Base-by-base conservation (phyloP, 2,113 vertebrate genomes). In the Embiotoca jacksoni region DNA sequence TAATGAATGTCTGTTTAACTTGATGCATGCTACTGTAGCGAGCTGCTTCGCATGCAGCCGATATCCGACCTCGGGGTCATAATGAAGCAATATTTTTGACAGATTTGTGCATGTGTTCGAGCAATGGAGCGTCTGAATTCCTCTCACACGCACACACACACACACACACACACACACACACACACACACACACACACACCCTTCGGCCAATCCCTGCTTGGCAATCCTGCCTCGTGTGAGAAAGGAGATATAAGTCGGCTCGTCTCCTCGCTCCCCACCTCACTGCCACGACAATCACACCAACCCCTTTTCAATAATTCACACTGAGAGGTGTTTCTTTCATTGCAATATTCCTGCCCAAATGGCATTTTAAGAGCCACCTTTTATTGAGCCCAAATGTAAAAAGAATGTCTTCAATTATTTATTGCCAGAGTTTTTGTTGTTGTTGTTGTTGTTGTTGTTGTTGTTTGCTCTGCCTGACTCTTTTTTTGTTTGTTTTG, bases 371-470 rank as follows among this genome's bases (percentile, higher is more conserved):
- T 87, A 83, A 73, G 70, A 85, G 80, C 63, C 50, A 60, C 73
- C 82, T 83, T 72, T 84, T 23, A 82, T 78, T 37, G 72, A 69
- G 69, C 33, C 31, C 14, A 4, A 53, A 72, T 14, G 14, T 16
- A 1, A 83, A 90, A 87, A 84, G 68, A 70, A 78, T 13, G 63
- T 72, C 14, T 68, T 93, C 6, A 91, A 90, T 91, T 84, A 91
- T 92, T 89, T 41, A 92, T 76, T n/a, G 31, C 5, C 35, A 56
- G 63, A 71, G 57, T 62, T 87, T 84, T 88, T 78, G n/a, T n/a
- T n/a, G n/a, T 63, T 23, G 23, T 23, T 23, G 23, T 23, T 23
- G 23, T 23, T 23, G 23, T 23, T 23, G 23, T 23, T 23, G 23
- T 23, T 23, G 23, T 23, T 23, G 1, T 23, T 23, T 23, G 50